These are phyloP conservation scores for Diachasmimorpha longicaudata DNA, from an alignment of 1,140 invertebrate genomes.

Conservation along the genomic window DNA sequence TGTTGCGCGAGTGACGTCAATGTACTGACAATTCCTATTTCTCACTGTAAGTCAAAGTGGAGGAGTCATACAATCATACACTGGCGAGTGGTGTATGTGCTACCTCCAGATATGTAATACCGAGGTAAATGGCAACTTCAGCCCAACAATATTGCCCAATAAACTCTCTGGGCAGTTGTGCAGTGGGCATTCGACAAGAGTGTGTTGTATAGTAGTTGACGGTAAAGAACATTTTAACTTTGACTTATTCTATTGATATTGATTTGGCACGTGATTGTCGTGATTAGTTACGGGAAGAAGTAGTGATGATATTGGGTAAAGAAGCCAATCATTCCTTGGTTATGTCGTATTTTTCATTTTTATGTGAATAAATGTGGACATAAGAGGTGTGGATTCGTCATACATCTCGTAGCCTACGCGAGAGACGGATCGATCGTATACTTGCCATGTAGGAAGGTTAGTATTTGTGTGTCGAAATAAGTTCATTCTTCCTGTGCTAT, in stretches of 20 bases:
- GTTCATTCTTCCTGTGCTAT: neutral
- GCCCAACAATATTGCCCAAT: neutral
- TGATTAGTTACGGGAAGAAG: neutral
- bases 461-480: conserved; percentile 11
- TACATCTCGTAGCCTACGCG: conserved; percentile 18
- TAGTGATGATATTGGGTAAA: neutral
- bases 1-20: neutral
- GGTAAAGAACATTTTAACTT: neutral
- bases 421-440: conserved; percentile 30
- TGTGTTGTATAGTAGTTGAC: neutral
- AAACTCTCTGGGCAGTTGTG: neutral
- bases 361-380: neutral
- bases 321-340: neutral
- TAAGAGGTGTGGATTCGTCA: conserved; percentile 10
- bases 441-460: conserved; percentile 35
- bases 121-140: neutral
- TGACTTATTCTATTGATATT: neutral
- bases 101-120: neutral
- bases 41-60: neutral
- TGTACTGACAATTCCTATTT: neutral
- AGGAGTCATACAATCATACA: neutral
- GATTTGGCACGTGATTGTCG: neutral
- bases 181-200: neutral
- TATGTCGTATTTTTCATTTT: conserved; percentile 6
- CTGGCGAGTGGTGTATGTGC: neutral